These are phyloP conservation scores for Notoglanidium macrostoma DNA, from an alignment of 2,797 vertebrate genomes.

Conservation along the genomic window DNA sequence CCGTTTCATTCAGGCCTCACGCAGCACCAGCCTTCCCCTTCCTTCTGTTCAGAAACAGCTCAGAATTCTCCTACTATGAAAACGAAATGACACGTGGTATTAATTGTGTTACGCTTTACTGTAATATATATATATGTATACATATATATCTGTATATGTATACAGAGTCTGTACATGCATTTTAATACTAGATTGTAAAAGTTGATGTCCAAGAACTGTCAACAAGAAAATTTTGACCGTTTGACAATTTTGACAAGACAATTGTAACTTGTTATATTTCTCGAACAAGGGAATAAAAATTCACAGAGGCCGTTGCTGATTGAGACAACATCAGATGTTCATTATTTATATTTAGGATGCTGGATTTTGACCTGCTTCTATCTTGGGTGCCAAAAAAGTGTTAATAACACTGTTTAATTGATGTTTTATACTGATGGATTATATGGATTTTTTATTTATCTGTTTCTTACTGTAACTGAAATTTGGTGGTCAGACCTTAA, in stretches of 20 bases:
- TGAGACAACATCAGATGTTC: not conserved
- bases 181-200: not conserved
- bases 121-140: too few species aligned
- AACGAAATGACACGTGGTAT: constrained; percentile 18
- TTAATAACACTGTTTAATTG: not conserved
- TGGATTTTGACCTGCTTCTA: not conserved
- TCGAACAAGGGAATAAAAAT: not conserved
- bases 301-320: not conserved
- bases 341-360: not conserved
- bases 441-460: not conserved
- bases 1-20: constrained; percentile 43
- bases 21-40: constrained; percentile 35
- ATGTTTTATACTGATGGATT: not conserved
- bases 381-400: not conserved
- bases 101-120: constrained; percentile 30
- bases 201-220: not conserved
- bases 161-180: not conserved
- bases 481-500: not conserved
- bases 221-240: too few species aligned
- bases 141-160: too few species aligned
- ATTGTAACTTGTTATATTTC: not conserved
- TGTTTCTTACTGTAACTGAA: not conserved
- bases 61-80: constrained; percentile 9
- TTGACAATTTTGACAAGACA: not conserved
- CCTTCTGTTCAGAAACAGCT: constrained; percentile 1